A percentile compares a stretch with the other conserved stretches of the same genome.
Conservation (phyloP, 2,113 vertebrate genomes). For the Caranx melampygus region DNA sequence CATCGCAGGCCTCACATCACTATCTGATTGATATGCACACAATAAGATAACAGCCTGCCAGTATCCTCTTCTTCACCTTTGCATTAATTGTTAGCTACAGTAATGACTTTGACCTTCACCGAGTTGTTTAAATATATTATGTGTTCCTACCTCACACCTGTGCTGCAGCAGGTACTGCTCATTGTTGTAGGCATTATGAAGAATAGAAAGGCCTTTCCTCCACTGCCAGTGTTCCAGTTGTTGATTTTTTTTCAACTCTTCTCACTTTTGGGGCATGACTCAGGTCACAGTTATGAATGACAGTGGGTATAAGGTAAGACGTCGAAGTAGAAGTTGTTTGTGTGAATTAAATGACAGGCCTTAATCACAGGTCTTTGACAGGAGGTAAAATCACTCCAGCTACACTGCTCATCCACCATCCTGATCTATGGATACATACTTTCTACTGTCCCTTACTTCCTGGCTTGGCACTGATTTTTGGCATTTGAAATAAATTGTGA, state of each 20-base stretch:
- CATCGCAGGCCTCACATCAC: conserved; percentile 43
- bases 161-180: conserved; percentile 33
- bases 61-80: conserved; percentile 73
- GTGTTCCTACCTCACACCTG: conserved; percentile 44
- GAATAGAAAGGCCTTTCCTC: conserved; percentile 33
- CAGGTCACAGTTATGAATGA: too few species aligned
- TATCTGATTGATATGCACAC: conserved; percentile 76
- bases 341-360: too few species aligned
- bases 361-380: not conserved
- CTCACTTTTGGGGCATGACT: too few species aligned
- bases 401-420: not conserved
- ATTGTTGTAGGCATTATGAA: not conserved
- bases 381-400: not conserved
- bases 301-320: too few species aligned
- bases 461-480: not conserved
- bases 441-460: not conserved
- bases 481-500: not conserved
- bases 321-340: not conserved
- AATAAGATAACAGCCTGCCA: conserved; percentile 66
- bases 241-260: conserved; percentile 15
- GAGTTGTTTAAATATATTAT: conserved; percentile 58
- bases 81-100: conserved; percentile 71
- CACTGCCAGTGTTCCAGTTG: not conserved
- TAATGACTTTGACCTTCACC: conserved; percentile 79
- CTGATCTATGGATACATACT: not conserved